phyloP scores from a whole-genome alignment of 2,797 vertebrate genomes.

The Otus scops region DNA sequence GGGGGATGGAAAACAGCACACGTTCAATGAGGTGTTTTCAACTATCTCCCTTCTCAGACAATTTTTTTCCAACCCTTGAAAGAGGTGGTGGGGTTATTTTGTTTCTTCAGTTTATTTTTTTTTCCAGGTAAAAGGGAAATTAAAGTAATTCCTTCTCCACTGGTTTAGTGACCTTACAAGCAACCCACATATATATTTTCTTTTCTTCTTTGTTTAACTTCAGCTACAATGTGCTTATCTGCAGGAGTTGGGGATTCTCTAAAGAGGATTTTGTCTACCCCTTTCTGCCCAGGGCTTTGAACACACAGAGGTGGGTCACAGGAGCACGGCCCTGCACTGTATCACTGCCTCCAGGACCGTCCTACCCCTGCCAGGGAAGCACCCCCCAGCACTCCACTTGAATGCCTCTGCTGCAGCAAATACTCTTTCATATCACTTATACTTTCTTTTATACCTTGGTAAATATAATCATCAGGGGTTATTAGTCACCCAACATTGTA shows the following conservation, averaged over 20 bases:
- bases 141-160: background rate
- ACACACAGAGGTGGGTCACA: background rate
- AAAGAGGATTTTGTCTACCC: background rate
- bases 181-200: background rate
- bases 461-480: background rate
- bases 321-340: background rate
- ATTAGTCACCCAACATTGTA: background rate
- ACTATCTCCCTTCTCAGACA: conserved; percentile 13
- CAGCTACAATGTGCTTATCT: background rate
- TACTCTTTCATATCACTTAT: accelerated
- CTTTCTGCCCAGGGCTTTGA: background rate
- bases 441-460: background rate
- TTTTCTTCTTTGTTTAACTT: background rate
- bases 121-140: conserved; percentile 62
- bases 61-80: background rate
- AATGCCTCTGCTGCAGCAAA: background rate
- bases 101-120: conserved; percentile 31
- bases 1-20: conserved; percentile 50
- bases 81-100: background rate
- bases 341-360: accelerated
- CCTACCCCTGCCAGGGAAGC: background rate
- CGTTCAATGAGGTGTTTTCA: background rate
- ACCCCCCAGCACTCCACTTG: background rate
- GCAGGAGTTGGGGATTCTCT: background rate
- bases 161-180: background rate